These are phyloP conservation scores for Sitta europaea DNA, from an alignment of 2,113 vertebrate genomes.

Conservation along the genomic window DNA sequence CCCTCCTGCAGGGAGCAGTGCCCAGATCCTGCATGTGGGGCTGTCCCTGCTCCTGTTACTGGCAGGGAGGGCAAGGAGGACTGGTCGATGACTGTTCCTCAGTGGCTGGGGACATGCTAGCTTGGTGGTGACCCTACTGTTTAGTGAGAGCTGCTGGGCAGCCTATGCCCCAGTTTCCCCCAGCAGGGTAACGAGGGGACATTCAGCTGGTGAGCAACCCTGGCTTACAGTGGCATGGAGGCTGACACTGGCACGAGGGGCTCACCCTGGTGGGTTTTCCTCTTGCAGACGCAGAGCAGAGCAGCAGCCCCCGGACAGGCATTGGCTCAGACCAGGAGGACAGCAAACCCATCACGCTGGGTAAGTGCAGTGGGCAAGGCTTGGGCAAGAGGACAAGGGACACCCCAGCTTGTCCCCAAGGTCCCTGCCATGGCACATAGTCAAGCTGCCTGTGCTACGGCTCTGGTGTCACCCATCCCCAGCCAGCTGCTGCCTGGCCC, in stretches of 20 bases:
- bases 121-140: neutral
- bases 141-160: neutral
- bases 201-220: no score
- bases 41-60: fast-evolving
- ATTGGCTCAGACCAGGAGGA: slow-evolving; percentile 91
- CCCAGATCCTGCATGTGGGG: fast-evolving
- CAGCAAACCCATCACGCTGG: slow-evolving; percentile 89
- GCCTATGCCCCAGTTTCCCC: neutral
- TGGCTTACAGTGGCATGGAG: fast-evolving
- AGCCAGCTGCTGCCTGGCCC: neutral
- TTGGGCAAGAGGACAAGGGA: neutral
- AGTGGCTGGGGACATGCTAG: fast-evolving
- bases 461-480: neutral
- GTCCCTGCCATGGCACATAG: fast-evolving
- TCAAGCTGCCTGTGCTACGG: fast-evolving
- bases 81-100: fast-evolving
- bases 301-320: slow-evolving; percentile 85
- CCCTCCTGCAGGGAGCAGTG: neutral
- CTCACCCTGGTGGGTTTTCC: neutral
- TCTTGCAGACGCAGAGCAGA: slow-evolving; percentile 87
- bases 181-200: fast-evolving
- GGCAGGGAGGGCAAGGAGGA: fast-evolving
- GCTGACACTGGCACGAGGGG: fast-evolving
- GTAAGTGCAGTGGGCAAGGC: slow-evolving; percentile 61
- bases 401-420: neutral